Percentiles rank a stretch among this genome's conserved stretches.
phyloP scores from a whole-genome alignment of 2,888 invertebrate species.

The Cerceris rybyensis region DNA sequence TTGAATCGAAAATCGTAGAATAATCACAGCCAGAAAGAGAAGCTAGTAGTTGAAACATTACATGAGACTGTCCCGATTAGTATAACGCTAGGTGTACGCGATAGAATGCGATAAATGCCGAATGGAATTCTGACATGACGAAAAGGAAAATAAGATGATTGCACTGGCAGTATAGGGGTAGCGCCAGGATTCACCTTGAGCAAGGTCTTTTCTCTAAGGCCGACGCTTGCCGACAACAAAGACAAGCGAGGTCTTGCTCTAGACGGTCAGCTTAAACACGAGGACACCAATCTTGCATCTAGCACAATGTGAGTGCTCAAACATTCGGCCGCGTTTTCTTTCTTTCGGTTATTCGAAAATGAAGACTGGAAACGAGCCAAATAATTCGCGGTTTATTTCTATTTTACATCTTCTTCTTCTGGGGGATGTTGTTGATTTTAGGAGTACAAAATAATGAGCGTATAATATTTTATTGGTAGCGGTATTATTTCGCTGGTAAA shows the following conservation, averaged over 20 bases:
- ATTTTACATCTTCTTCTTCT: background rate
- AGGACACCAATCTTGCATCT: constrained; percentile 94
- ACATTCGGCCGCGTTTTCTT: constrained; percentile 63
- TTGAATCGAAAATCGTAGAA: background rate
- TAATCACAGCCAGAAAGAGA: constrained; percentile 3
- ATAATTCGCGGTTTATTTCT: background rate
- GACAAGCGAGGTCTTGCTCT: constrained; percentile 93
- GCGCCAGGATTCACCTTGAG: constrained; percentile 92
- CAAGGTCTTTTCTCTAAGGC: constrained; percentile 91
- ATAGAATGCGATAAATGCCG: constrained; percentile 63
- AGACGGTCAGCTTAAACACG: constrained; percentile 93
- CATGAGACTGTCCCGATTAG: constrained; percentile 28
- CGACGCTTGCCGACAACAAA: constrained; percentile 91
- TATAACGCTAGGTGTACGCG: constrained; percentile 50
- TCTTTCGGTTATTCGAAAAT: constrained; percentile 37
- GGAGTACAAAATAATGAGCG: no score
- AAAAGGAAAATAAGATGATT: constrained; percentile 80
- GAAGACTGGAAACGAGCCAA: constrained; percentile 65
- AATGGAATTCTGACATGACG: constrained; percentile 65
- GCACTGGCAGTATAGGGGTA: constrained; percentile 88
- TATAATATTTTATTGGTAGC: no score
- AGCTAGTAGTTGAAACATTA: constrained; percentile 9
- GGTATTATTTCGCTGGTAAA: no score
- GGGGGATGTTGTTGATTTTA: no score
- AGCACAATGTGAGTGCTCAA: constrained; percentile 89